Evolutionary conservation across 2,888 invertebrate species (phyloP), one percentile per base, ranked within the genome.

Genomic region (Drosophila niveifrons): DNA sequence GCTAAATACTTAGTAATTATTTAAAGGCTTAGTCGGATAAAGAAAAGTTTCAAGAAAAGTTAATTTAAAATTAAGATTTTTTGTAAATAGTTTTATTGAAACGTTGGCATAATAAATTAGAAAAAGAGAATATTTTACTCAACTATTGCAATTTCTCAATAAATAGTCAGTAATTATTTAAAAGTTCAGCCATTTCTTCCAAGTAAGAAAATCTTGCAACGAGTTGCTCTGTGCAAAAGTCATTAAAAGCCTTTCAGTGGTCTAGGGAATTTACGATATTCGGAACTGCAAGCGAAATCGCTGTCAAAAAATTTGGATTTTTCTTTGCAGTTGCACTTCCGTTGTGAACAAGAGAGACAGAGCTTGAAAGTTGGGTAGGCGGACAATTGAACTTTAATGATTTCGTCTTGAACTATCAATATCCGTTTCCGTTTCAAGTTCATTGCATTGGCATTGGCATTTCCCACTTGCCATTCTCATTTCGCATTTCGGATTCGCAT

Each of bases 371-470:
- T n/a, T 8, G 39, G 52, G 48, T 43, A 47, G 55, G 64, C 80
- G 56, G 61, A 74, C 87, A 87, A 88, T 87, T 88, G 88, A 77
- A 79, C 86, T 83, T 88, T 88, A 88, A 87, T 86, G 86, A 87
- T 81, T 88, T 77, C 88, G 76, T 87, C 90, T 89, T 90, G 79
- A 90, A 86, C 90, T 82, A 84, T 90, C 90, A 90, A 90, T 90
- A 90, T 90, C 90, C 90, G 90, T 80, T 90, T 82, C 90, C 86
- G 87, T 75, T 89, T 88, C 84, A 86, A 86, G 86, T 89, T 90
- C 88, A 87, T 75, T 80, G 76, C 66, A 72, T 76, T 80, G 53
- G 64, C 67, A 75, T 72, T 75, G 66, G 62, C 58, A 52, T 50
- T 62, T 64, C 39, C 61, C 71, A 59, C 50, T 58, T 52, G 23